A percentile compares a stretch with the other conserved stretches of the same genome.
phyloP scores from a whole-genome alignment of 2,888 invertebrate species.

The Anticlea derivata region DNA sequence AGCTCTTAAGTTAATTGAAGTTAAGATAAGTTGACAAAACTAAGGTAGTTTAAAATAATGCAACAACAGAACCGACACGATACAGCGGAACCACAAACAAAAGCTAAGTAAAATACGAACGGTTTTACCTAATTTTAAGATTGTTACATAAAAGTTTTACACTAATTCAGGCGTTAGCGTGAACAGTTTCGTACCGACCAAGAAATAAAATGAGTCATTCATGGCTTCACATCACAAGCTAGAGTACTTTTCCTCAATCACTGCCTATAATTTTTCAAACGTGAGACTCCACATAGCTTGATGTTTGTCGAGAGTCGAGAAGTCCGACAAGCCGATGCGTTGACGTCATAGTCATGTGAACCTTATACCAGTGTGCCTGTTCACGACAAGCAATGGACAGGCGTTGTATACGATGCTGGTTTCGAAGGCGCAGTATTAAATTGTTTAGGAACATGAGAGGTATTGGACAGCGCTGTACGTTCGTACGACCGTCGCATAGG shows the following conservation, averaged over 20 bases:
- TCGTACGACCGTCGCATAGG: slow-evolving; percentile 45
- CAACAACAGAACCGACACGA: too few relatives aligned
- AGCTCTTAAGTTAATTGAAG: too few relatives aligned
- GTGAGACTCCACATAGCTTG: slow-evolving; percentile 65
- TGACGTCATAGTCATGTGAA: slow-evolving; percentile 80
- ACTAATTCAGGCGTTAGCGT: too few relatives aligned
- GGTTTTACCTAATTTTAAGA: too few relatives aligned
- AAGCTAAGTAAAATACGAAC: too few relatives aligned
- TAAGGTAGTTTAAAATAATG: too few relatives aligned
- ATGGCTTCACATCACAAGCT: slow-evolving; percentile 27
- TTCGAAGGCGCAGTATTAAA: slow-evolving; percentile 32
- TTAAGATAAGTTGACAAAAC: too few relatives aligned
- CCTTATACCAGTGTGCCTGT: slow-evolving; percentile 58
- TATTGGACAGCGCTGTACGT: slow-evolving; percentile 54
- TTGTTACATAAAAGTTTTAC: too few relatives aligned
- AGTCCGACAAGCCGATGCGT: slow-evolving; percentile 80
- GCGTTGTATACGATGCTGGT: slow-evolving; percentile 55
- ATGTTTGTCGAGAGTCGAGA: slow-evolving; percentile 78
- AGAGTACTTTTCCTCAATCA: slow-evolving; percentile 57
- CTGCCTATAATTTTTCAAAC: slow-evolving; percentile 67
- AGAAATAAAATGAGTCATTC: slow-evolving; percentile 21
- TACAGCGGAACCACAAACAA: too few relatives aligned
- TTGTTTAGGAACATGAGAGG: slow-evolving; percentile 43
- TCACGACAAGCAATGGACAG: slow-evolving; percentile 42
- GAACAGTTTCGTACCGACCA: too few relatives aligned